These are phyloP conservation scores for Daphoenositta chrysoptera DNA, from an alignment of 2,113 vertebrate species.

Conservation along the genomic window DNA sequence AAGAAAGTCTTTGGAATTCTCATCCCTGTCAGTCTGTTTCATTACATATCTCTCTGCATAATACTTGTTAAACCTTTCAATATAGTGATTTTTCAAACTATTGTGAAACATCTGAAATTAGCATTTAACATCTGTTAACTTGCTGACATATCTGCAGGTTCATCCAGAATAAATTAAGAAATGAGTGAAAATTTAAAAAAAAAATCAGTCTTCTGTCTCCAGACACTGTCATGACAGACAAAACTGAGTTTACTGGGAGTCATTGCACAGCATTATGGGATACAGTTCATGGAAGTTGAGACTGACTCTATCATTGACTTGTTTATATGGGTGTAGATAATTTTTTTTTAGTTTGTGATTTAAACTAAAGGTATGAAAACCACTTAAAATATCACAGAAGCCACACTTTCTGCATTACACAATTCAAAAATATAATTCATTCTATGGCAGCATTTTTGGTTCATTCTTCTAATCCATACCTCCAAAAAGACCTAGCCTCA, in stretches of 20 bases:
- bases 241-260: not conserved
- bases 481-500: not conserved
- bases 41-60: not conserved
- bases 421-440: not conserved
- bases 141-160: not conserved
- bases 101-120: constrained; percentile 25
- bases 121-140: not conserved
- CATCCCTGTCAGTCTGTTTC: not conserved
- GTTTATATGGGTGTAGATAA: rapidly evolving
- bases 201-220: not conserved
- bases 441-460: not conserved
- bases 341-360: not conserved
- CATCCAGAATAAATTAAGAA: not conserved
- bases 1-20: not conserved
- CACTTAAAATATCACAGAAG: not conserved
- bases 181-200: not conserved
- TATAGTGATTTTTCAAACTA: not conserved
- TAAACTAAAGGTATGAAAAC: not conserved
- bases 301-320: not conserved
- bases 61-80: not conserved
- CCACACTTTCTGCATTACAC: not conserved
- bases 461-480: not conserved
- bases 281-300: not conserved
- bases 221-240: not conserved
- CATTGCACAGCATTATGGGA: not conserved